Percentiles rank a stretch among this genome's conserved stretches.
phyloP scores from a whole-genome alignment of 2,113 vertebrate genomes.

The Campylomormyrus numenius region DNA sequence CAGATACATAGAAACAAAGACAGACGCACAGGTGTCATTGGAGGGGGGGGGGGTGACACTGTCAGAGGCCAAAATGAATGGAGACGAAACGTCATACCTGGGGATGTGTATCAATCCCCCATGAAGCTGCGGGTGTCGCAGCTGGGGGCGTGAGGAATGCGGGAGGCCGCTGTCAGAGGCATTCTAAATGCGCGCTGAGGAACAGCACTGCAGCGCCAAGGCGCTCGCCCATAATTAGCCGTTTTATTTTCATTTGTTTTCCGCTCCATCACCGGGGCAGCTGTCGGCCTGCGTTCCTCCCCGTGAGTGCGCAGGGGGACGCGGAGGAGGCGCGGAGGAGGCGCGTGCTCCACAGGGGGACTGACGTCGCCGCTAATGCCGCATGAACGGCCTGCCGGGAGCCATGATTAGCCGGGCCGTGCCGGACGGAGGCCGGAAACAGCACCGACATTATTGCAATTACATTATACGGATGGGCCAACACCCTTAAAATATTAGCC shows the following conservation, averaged over 20 bases:
- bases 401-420: constrained; percentile 34
- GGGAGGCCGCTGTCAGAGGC: constrained; percentile 41
- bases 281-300: constrained; percentile 21
- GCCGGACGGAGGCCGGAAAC: constrained; percentile 33
- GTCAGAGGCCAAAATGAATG: too few species aligned
- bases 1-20: background rate
- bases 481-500: constrained; percentile 54
- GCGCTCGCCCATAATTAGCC: constrained; percentile 58
- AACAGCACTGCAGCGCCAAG: constrained; percentile 57
- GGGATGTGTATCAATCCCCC: background rate
- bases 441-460: constrained; percentile 47
- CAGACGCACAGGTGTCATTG: background rate
- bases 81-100: background rate
- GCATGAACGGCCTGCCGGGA: background rate
- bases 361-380: constrained; percentile 3
- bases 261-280: constrained; percentile 46
- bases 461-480: constrained; percentile 46
- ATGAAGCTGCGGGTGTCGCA: background rate
- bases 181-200: constrained; percentile 56
- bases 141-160: too few species aligned
- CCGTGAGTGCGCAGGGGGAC: background rate
- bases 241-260: constrained; percentile 64
- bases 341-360: background rate
- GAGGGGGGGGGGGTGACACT: too few species aligned
- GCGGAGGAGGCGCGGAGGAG: background rate